A percentile compares a stretch with the other conserved stretches of the same genome.
Conservation (phyloP, 1,140 invertebrate species). For the Leptinotarsa undecemlineata region DNA sequence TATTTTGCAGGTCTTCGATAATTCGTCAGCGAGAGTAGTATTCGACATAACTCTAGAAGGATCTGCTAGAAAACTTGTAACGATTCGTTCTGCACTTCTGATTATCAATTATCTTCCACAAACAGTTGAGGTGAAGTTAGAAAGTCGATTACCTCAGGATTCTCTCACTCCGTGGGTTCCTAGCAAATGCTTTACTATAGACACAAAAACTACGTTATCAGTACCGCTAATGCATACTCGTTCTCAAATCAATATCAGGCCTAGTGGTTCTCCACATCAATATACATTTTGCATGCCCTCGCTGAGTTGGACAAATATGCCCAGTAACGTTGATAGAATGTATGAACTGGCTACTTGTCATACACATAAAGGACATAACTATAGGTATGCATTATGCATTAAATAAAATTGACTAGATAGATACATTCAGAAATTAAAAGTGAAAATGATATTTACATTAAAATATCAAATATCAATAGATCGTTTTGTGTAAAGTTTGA, state of each 20-base stretch:
- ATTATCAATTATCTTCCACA: conserved; percentile 78
- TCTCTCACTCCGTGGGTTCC: conserved; percentile 38
- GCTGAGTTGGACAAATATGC: conserved; percentile 69
- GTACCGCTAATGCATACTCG: conserved; percentile 68
- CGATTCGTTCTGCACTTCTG: conserved; percentile 87
- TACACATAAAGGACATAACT: conserved; percentile 54
- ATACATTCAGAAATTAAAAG: too few relatives aligned
- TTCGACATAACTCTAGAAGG: conserved; percentile 89
- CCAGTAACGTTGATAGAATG: conserved; percentile 61
- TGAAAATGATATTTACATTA: too few relatives aligned
- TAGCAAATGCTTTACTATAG: conserved; percentile 44
- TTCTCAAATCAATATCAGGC: conserved; percentile 63
- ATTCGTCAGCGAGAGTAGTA: conserved; percentile 69
- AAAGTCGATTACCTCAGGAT: conserved; percentile 56
- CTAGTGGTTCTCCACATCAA: conserved; percentile 48
- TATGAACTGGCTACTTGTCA: conserved; percentile 60
- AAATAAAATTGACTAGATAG: too few relatives aligned
- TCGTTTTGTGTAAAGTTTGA: too few relatives aligned
- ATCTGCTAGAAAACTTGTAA: conserved; percentile 92
- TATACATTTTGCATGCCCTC: conserved; percentile 66
- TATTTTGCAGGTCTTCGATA: conserved; percentile 36
- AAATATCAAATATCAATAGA: too few relatives aligned
- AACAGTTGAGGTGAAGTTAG: conserved; percentile 71
- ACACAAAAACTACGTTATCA: conserved; percentile 58
- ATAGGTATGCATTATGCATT: conserved; percentile 51